Conservation (phyloP, 1,140 invertebrate species). For the Caenorhabditis remanei region DNA sequence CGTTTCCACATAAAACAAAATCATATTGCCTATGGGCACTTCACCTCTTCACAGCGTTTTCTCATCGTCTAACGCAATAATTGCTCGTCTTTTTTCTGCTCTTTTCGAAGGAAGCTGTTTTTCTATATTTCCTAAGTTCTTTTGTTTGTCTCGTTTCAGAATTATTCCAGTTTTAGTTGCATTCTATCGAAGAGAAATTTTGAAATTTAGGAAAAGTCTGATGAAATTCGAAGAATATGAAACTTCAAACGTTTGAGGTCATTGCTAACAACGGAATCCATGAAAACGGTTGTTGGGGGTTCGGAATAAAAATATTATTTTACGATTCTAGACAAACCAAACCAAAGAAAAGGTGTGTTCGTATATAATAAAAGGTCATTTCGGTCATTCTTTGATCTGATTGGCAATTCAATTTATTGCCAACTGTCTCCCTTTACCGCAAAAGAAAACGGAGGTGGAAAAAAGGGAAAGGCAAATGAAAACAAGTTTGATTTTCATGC, state of each 20-base stretch:
- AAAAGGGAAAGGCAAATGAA: not conserved
- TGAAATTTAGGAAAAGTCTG: too few relatives aligned
- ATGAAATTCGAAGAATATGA: too few relatives aligned
- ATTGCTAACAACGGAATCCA: too few relatives aligned
- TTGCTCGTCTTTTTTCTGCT: slow-evolving; percentile 39
- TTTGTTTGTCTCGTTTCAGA: not conserved
- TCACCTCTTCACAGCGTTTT: slow-evolving; percentile 28
- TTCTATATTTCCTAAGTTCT: not conserved
- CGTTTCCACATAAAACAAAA: slow-evolving; percentile 52
- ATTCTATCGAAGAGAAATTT: too few relatives aligned
- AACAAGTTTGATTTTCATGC: slow-evolving; percentile 23
- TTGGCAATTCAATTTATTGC: slow-evolving; percentile 3
- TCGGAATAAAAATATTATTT: too few relatives aligned
- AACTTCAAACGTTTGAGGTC: too few relatives aligned
- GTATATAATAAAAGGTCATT: too few relatives aligned
- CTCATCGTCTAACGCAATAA: slow-evolving; percentile 50
- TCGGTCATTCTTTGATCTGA: slow-evolving; percentile 33
- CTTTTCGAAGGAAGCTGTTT: not conserved
- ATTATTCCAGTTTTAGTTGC: not conserved
- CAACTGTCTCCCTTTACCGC: too few relatives aligned
- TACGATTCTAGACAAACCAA: too few relatives aligned
- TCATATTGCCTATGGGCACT: slow-evolving; percentile 49
- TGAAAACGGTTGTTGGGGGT: too few relatives aligned
- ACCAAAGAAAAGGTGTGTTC: too few relatives aligned
- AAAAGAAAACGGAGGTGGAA: not conserved